Conservation (phyloP, 1,140 invertebrate species). For the Drosophila elegans region DNA sequence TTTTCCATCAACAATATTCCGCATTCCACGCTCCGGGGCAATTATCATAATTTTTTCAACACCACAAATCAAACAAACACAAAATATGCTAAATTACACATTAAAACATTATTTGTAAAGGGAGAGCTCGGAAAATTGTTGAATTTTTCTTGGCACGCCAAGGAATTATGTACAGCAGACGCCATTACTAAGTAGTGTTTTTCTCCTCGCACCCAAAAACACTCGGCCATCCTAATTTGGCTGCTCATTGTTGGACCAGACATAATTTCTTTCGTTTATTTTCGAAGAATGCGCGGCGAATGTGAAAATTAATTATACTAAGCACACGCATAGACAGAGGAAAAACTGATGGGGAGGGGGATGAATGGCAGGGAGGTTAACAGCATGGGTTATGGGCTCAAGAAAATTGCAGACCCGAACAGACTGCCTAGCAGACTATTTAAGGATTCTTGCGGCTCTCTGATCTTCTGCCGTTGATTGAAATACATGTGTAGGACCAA, state of each 20-base stretch:
- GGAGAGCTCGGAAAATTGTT: constrained; percentile 22
- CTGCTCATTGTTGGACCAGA: constrained; percentile 54
- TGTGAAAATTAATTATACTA: constrained; percentile 75
- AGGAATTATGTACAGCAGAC: constrained; percentile 47
- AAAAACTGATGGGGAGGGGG: constrained; percentile 8
- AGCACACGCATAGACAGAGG: constrained; percentile 28
- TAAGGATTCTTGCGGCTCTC: constrained; percentile 45
- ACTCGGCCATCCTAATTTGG: constrained; percentile 48
- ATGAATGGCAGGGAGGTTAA: constrained; percentile 14
- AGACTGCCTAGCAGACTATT: constrained; percentile 44
- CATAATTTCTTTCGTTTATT: constrained; percentile 54
- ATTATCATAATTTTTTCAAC: constrained; percentile 64
- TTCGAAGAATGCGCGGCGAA: constrained; percentile 57
- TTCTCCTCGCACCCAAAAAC: constrained; percentile 1
- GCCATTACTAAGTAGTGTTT: constrained; percentile 45
- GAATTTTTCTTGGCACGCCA: constrained; percentile 63
- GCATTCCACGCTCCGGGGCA: constrained; percentile 24
- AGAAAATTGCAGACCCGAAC: constrained; percentile 10
- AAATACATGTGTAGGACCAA: constrained; percentile 24
- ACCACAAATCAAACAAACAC: constrained; percentile 35
- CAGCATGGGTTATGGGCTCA: constrained; percentile 43
- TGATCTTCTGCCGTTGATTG: constrained; percentile 52
- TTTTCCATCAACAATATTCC: neutral
- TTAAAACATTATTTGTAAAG: constrained; percentile 61
- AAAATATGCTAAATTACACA: constrained; percentile 67